phyloP scores from a whole-genome alignment of 2,888 invertebrate genomes.

The Thecocarcelia acutangulata region DNA sequence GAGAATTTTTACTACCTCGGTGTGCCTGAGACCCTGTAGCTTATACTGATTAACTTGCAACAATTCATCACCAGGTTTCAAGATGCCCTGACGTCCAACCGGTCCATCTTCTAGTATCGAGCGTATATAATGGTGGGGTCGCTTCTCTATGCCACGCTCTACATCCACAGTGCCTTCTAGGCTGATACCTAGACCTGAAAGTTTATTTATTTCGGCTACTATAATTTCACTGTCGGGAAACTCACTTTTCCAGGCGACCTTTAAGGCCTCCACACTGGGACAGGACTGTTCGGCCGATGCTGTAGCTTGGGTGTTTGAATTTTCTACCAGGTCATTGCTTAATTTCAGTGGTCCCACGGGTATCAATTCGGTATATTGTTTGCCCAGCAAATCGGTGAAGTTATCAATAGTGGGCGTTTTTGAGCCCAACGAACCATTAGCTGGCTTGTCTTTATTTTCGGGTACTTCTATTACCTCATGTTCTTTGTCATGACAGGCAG shows the following conservation, averaged over 20 bases:
- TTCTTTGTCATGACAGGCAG: conserved; percentile 35
- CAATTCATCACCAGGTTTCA: conserved; percentile 97
- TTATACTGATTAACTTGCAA: conserved; percentile 97
- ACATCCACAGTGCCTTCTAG: conserved; percentile 99
- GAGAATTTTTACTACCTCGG: conserved; percentile 97
- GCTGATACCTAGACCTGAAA: conserved; percentile 97
- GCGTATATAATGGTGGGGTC: conserved; percentile 99
- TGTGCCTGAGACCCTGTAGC: conserved; percentile 95
- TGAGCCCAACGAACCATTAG: conserved; percentile 56
- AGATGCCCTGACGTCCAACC: conserved; percentile 93
- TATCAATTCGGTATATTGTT: conserved; percentile 53
- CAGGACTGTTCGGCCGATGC: conserved; percentile 70
- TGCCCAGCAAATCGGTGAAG: conserved; percentile 52
- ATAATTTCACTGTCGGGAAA: conserved; percentile 92
- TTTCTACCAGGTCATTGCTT: conserved; percentile 61
- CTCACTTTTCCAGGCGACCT: conserved; percentile 90
- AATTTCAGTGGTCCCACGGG: conserved; percentile 58
- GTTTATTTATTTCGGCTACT: conserved; percentile 95
- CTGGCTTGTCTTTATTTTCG: conserved; percentile 21
- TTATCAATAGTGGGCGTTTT: conserved; percentile 71
- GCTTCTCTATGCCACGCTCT: conserved; percentile 96
- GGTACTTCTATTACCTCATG: neutral
- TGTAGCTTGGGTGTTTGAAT: conserved; percentile 20
- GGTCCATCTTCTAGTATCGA: conserved; percentile 98
- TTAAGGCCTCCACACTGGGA: conserved; percentile 87